Percentiles rank a stretch among this genome's conserved stretches.
Evolutionary conservation across 92 coral and sea anemone species (phyloP).

Genomic region (Epizoanthus stellaris): DNA sequence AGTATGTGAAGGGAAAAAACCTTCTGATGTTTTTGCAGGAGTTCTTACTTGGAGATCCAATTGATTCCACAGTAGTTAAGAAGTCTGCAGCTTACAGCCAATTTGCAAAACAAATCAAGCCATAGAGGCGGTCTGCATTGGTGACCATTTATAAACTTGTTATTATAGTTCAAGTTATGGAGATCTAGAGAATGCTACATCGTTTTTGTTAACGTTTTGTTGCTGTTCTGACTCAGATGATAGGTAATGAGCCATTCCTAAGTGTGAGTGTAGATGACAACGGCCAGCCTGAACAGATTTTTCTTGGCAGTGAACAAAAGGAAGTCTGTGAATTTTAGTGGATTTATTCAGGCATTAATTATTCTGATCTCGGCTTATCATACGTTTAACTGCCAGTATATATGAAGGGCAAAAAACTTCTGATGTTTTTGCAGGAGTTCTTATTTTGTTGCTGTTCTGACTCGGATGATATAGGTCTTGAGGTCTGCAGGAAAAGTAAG

Average conservation of each 20-base stretch:
- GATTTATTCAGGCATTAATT: constrained; percentile 37
- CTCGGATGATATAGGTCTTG: neutral
- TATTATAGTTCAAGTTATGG: constrained; percentile 5
- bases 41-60: constrained; percentile 39
- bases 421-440: neutral
- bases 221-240: constrained; percentile 11
- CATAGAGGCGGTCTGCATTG: constrained; percentile 32
- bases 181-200: neutral
- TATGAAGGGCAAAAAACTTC: no score
- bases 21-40: constrained; percentile 53
- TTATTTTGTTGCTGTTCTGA: neutral
- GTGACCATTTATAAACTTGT: constrained; percentile 1
- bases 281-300: constrained; percentile 38
- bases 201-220: constrained; percentile 7
- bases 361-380: constrained; percentile 37
- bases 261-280: constrained; percentile 12
- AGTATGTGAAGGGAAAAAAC: constrained; percentile 35
- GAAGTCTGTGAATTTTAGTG: constrained; percentile 50
- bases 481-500: no score
- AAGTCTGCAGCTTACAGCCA: constrained; percentile 38
- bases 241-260: constrained; percentile 47
- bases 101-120: constrained; percentile 46
- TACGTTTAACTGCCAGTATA: constrained; percentile 33
- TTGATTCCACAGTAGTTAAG: constrained; percentile 39
- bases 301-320: constrained; percentile 50